Evolutionary conservation across 2,113 vertebrate species (phyloP), one percentile per base, ranked within the genome.

Genomic region (Athene noctua): DNA sequence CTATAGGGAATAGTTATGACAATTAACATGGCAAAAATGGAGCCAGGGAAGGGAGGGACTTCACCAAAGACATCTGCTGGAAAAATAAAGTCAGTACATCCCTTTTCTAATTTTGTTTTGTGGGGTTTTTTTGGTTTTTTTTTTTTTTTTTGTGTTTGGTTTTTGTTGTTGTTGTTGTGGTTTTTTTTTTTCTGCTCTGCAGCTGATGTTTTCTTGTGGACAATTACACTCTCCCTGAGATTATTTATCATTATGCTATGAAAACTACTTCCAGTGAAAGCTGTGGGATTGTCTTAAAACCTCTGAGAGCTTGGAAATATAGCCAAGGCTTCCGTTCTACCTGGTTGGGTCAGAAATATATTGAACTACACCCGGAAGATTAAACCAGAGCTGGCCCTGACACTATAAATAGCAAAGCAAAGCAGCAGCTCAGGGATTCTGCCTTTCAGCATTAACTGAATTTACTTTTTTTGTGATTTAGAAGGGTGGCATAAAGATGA

Each of bases 301-400:
- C 46, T 82, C 78, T 47, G 79, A 80, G 80, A 92, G 62, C 77
- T 6, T 80, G 42, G 66, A 97, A 96, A 95, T 80, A 86, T 1
- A 91, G 42, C 58, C 87, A 85, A 94, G 67, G 25, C 58, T 91
- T 72, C 29, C 0, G 26, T 95, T 97, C 95, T 95, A 94, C 86
- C 91, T 94, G 84, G 74, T 83, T 97, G 87, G 84, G 84, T 52
- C 84, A 87, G 81, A 86, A 95, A 97, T 95, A 77, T 90, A 95
- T 88, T 92, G 91, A 94, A 91, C 70, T 65, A 85, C 74, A 87
- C 78, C 89, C 7, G 3, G 70, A 96, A 95, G 86, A 97, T 92
- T 92, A 93, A 95, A n/a, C 51, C 63, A 90, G 92, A 93, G 77
- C 58, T 83, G 47, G 67, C 58, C 59, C 78, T 83, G 74, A 52